These are phyloP conservation scores for Anthophora plumipes DNA, from an alignment of 2,888 invertebrate species.

Conservation along the genomic window DNA sequence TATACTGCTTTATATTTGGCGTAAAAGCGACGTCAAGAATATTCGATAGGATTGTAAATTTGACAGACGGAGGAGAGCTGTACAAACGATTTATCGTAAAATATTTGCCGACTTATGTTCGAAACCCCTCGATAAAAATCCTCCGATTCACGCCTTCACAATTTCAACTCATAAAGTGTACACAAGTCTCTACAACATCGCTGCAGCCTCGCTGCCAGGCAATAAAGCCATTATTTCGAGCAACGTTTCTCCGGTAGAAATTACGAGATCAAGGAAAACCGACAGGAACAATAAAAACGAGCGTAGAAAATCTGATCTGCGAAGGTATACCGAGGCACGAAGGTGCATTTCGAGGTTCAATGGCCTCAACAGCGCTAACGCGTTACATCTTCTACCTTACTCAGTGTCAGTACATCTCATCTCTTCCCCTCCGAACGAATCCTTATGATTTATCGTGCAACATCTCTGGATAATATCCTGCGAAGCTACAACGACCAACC, in stretches of 20 bases:
- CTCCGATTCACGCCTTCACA: too few species aligned
- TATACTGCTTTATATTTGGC: too few species aligned
- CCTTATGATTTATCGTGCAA: background rate
- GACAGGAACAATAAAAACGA: background rate
- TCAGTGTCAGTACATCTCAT: slow-evolving; percentile 21
- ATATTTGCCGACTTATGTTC: too few species aligned
- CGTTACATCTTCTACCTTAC: slow-evolving; percentile 2
- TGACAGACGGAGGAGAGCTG: too few species aligned
- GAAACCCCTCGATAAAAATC: too few species aligned
- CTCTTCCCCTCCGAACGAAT: background rate
- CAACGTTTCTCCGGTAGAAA: background rate
- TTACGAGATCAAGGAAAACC: slow-evolving; percentile 2
- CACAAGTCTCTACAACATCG: background rate
- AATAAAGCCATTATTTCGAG: background rate
- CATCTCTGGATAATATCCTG: background rate
- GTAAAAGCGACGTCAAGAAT: too few species aligned
- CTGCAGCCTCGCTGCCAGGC: background rate
- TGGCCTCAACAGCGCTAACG: slow-evolving; percentile 26
- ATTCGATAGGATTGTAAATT: too few species aligned
- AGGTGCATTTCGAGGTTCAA: slow-evolving; percentile 25
- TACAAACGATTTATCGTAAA: too few species aligned
- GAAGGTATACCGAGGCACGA: background rate
- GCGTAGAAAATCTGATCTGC: background rate
- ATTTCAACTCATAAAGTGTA: background rate
- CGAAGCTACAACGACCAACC: background rate